These are phyloP conservation scores for Tangara arthus DNA, from an alignment of 2,797 vertebrate genomes.

Conservation along the genomic window DNA sequence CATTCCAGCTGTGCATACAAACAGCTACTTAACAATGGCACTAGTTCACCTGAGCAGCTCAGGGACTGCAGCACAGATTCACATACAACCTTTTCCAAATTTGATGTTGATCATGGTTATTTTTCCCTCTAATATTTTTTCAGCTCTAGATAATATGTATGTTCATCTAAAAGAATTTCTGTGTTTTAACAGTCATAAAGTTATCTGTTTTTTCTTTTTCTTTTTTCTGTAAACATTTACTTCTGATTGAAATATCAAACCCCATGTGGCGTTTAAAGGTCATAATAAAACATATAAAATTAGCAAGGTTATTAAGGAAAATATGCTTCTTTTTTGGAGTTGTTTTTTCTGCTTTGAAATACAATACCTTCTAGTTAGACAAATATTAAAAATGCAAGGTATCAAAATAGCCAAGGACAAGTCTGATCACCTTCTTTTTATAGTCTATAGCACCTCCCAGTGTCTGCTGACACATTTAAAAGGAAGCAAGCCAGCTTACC, in stretches of 20 bases:
- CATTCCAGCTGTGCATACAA: background rate
- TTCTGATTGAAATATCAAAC: background rate
- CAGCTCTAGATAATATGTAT: background rate
- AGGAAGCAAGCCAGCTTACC: background rate
- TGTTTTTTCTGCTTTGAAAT: background rate
- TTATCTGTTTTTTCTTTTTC: background rate
- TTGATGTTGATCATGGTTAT: background rate
- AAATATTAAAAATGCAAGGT: background rate
- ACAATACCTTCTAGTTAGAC: background rate
- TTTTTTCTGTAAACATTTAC: background rate
- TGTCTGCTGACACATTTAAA: background rate
- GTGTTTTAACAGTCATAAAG: background rate
- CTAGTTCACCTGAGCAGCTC: background rate
- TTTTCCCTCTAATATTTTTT: background rate
- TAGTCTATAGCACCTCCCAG: constrained; percentile 52
- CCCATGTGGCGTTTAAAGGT: background rate
- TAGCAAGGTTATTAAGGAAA: background rate
- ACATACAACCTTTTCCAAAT: background rate
- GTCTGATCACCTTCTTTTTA: background rate
- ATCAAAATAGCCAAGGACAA: background rate
- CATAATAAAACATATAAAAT: background rate
- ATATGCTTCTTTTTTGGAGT: background rate
- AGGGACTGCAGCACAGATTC: background rate
- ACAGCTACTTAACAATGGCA: background rate
- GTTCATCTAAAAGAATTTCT: background rate